Conservation (phyloP, 2,888 invertebrate genomes). For the Acrocyrtus sp. region DNA sequence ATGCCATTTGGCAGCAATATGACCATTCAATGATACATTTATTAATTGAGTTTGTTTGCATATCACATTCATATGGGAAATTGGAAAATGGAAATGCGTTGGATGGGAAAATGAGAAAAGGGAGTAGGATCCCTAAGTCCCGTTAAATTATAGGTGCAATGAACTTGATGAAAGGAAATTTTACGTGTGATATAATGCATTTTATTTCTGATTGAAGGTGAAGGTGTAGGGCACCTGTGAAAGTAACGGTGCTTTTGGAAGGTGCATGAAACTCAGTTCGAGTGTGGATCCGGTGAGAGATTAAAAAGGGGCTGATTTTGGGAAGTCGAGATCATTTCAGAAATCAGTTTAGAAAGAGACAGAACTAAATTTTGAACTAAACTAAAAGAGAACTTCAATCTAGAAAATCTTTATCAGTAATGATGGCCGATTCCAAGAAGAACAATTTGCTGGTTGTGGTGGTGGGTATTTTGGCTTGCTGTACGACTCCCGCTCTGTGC, state of each 20-base stretch:
- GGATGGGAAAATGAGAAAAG: background rate
- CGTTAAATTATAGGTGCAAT: slow-evolving; percentile 11
- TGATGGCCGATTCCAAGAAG: slow-evolving; percentile 13
- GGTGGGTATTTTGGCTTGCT: background rate
- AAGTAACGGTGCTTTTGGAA: slow-evolving; percentile 12
- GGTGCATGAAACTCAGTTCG: background rate
- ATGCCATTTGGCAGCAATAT: too few species aligned
- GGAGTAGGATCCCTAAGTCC: slow-evolving; percentile 6
- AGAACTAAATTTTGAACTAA: background rate
- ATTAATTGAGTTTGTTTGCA: too few species aligned
- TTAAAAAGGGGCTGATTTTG: background rate
- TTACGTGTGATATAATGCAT: background rate
- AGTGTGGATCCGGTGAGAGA: background rate
- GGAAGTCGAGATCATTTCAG: slow-evolving; percentile 13
- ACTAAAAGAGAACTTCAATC: background rate
- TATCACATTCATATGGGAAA: too few species aligned
- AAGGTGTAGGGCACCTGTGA: background rate
- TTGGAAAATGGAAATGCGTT: too few species aligned
- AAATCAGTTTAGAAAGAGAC: background rate
- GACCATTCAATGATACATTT: too few species aligned
- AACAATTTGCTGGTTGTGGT: slow-evolving; percentile 11
- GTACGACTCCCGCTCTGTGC: background rate
- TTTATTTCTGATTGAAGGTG: background rate
- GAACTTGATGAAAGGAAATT: slow-evolving; percentile 8
- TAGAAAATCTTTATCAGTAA: background rate